A percentile compares a stretch with the other conserved stretches of the same genome.
phyloP scores from a whole-genome alignment of 2,888 invertebrate genomes.

The Agapostemon virescens region DNA sequence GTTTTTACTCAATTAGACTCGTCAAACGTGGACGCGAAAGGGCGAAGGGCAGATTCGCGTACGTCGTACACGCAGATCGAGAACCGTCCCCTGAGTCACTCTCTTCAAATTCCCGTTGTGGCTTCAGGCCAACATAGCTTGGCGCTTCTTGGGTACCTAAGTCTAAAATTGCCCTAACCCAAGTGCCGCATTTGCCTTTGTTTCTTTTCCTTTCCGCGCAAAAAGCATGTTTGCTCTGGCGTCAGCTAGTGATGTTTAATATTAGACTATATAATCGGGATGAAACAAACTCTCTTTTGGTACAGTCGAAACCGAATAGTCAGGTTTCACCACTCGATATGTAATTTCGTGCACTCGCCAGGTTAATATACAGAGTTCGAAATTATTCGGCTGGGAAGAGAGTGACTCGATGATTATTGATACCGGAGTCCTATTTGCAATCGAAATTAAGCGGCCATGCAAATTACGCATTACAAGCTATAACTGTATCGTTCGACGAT shows the following conservation, averaged over 20 bases:
- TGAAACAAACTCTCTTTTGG: background rate
- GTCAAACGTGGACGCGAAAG: constrained; percentile 22
- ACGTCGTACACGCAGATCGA: constrained; percentile 41
- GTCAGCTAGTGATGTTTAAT: constrained; percentile 2
- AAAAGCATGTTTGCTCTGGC: constrained; percentile 20
- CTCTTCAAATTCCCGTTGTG: constrained; percentile 59
- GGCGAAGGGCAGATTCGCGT: constrained; percentile 45
- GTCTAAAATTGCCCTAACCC: constrained; percentile 77
- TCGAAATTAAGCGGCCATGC: background rate
- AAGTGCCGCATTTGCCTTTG: constrained; percentile 55
- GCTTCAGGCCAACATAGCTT: constrained; percentile 74
- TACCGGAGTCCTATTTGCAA: background rate
- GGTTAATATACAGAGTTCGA: background rate
- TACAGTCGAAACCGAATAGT: background rate
- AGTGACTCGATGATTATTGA: background rate
- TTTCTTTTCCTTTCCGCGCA: constrained; percentile 37
- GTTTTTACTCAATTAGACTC: constrained; percentile 8
- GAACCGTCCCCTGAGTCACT: constrained; percentile 57
- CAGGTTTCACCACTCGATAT: background rate
- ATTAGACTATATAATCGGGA: background rate
- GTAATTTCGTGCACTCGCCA: background rate
- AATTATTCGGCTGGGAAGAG: background rate
- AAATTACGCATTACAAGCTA: background rate
- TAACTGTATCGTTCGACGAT: too few species aligned
- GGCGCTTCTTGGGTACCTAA: constrained; percentile 68